Evolutionary conservation across 1,140 invertebrate species (phyloP), one percentile per base, ranked within the genome.

Genomic region (Neelides sp.): DNA sequence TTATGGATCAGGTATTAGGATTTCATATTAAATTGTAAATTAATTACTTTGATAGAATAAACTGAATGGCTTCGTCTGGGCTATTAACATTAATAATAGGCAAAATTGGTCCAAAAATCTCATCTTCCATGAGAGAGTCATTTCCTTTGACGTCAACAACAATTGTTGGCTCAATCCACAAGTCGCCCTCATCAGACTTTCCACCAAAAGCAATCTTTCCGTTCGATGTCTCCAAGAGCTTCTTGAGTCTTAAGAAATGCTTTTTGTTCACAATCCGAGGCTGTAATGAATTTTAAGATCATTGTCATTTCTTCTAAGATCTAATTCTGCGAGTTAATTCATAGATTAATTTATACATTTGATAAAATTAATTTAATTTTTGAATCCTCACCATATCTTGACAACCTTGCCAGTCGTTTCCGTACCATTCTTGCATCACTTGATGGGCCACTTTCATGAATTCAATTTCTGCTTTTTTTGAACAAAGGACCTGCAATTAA

Each of bases 91-190:
- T 65, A 2, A 75, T 42, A 41, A 76, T 70, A 4, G 74, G 74
- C 40, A 76, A 52, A 35, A 76, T 55, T 17, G 74, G 74, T 10
- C 74, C 74, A 66, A 77, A 77, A 51, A 76, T 73, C 55, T 69
- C 73, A 30, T 73, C 69, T 52, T 71, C 64, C 74, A 76, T 75
- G 37, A 72, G 47, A 13, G 60, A 45, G 55, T 73, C 70, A 7
- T 59, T 61, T 1, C 62, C 53, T 35, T 50, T 15, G 0, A 50
- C 39, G 22, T 58, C 23, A 53, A 46, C 50, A 17, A 60, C 42
- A 32, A 75, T 61, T 13, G 73, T 75, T 0, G 73, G 74, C 2
- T 66, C 62, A 50, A 76, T 71, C 59, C 62, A 75, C 10, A 59
- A 60, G 10, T 71, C 65, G 4, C 65, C 59, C 26, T 62, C 65